phyloP scores from a whole-genome alignment of 2,888 invertebrate genomes.

The Brenthis hecate region DNA sequence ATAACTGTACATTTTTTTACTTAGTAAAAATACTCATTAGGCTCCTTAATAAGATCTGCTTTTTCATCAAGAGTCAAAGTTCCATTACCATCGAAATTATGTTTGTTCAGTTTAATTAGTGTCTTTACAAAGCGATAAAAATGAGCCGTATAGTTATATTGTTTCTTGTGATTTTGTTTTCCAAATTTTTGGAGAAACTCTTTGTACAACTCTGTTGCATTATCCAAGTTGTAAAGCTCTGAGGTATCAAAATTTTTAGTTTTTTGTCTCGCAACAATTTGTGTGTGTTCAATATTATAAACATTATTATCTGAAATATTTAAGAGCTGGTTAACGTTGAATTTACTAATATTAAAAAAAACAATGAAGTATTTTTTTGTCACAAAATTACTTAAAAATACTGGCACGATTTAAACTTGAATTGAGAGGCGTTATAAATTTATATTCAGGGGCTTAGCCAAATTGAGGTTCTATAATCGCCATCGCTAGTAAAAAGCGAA shows the following conservation, averaged over 20 bases:
- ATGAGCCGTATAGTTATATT: conserved; percentile 41
- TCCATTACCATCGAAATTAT: conserved; percentile 45
- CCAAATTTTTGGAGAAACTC: conserved; percentile 45
- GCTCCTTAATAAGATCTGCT: conserved; percentile 52
- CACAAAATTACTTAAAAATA: background rate
- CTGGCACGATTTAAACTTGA: no score
- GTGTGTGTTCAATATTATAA: conserved; percentile 38
- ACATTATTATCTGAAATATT: conserved; percentile 46
- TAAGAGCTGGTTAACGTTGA: background rate
- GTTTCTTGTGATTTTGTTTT: conserved; percentile 45
- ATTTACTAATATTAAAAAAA: background rate
- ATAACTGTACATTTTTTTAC: background rate
- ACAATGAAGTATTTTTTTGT: background rate
- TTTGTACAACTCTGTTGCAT: conserved; percentile 51
- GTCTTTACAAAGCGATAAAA: conserved; percentile 63
- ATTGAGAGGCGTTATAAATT: no score
- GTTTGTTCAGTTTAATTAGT: conserved; percentile 54
- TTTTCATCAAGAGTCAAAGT: conserved; percentile 42
- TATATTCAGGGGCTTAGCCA: no score
- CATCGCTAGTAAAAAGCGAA: no score
- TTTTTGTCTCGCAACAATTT: conserved; percentile 32
- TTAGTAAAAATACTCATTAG: conserved; percentile 51
- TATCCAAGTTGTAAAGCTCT: conserved; percentile 53
- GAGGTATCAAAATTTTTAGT: conserved; percentile 39
- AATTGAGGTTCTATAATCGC: no score